Evolutionary conservation across 1,140 invertebrate species (phyloP).

Genomic region (Propsilocerus akamusi): DNA sequence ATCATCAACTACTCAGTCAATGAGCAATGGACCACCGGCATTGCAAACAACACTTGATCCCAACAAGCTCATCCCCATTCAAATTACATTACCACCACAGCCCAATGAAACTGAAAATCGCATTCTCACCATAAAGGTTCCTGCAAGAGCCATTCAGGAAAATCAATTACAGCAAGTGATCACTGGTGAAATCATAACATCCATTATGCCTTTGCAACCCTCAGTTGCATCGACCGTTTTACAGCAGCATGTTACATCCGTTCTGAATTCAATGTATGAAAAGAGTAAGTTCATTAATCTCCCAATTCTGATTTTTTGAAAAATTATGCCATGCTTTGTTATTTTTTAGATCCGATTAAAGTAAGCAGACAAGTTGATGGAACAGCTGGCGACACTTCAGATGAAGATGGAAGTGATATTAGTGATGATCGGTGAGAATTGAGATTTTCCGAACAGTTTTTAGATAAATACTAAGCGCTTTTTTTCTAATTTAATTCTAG

Average conservation of each 20-base stretch:
- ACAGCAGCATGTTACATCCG: constrained; percentile 71
- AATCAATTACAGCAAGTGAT: constrained; percentile 38
- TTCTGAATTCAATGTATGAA: constrained; percentile 35
- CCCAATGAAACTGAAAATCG: constrained; percentile 35
- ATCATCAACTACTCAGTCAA: constrained; percentile 9
- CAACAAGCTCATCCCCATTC: constrained; percentile 25
- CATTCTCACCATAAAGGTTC: constrained; percentile 65
- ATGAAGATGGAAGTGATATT: constrained; percentile 46
- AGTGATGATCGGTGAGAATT: constrained; percentile 47
- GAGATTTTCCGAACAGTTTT: constrained; percentile 23
- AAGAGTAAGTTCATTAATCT: constrained; percentile 14
- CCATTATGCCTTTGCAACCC: constrained; percentile 62
- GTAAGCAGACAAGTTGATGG: constrained; percentile 41
- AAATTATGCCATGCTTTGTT: background rate
- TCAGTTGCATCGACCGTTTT: constrained; percentile 56
- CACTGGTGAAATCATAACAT: constrained; percentile 66
- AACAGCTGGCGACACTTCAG: constrained; percentile 49
- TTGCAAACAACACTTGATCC: constrained; percentile 21
- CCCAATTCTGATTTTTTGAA: background rate
- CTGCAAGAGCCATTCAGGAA: constrained; percentile 59
- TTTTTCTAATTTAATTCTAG: constrained; percentile 15
- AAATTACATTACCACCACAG: constrained; percentile 26
- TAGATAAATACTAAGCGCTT: background rate
- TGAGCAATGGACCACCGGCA: constrained; percentile 18
- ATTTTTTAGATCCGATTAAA: background rate